Evolutionary conservation across 2,113 vertebrate genomes (phyloP).

Genomic region (Hiodon tergisus): DNA sequence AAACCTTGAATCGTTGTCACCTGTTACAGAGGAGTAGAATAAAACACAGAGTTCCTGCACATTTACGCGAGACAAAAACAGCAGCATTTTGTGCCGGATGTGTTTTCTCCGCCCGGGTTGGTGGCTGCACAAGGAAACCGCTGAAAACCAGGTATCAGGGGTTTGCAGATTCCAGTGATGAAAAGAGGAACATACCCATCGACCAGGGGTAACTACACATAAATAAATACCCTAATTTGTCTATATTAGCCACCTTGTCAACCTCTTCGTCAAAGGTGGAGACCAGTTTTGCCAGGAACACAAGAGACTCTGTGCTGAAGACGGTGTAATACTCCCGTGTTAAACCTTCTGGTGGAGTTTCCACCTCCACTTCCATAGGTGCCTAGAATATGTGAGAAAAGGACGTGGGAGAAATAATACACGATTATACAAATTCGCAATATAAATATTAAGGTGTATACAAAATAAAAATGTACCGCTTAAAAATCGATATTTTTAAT

Average conservation of each 20-base stretch:
- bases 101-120: no score
- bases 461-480: no score
- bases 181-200: neutral
- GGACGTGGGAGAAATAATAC: neutral
- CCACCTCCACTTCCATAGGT: conserved; percentile 52
- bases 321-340: conserved; percentile 53
- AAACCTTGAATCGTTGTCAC: no score
- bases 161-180: neutral
- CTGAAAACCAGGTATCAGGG: no score
- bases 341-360: conserved; percentile 52
- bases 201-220: neutral
- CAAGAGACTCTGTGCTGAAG: conserved; percentile 53
- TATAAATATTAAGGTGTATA: neutral
- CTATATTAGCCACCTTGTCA: conserved; percentile 42
- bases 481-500: no score
- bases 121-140: no score
- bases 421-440: no score
- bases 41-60: no score
- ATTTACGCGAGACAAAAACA: no score
- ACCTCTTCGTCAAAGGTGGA: conserved; percentile 60
- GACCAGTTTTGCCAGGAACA: conserved; percentile 61
- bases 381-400: conserved; percentile 31
- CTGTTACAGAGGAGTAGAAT: no score
- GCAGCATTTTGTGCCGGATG: no score
- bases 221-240: neutral